These are phyloP conservation scores for Staurois parvus DNA, from an alignment of 2,797 vertebrate genomes.

Conservation along the genomic window DNA sequence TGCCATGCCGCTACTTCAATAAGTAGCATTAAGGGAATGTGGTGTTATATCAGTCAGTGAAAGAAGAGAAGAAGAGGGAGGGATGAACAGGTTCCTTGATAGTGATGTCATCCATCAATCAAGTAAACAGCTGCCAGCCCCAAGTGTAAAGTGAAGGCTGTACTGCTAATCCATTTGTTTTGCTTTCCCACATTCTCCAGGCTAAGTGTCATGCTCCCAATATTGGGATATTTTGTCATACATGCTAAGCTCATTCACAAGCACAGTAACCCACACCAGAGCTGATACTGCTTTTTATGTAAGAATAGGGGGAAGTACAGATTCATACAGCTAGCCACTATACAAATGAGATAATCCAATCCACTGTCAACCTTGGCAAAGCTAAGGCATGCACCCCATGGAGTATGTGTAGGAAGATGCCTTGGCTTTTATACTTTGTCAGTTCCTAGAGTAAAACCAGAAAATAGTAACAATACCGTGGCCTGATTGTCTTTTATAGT, in stretches of 20 bases:
- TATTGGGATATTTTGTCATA: conserved; percentile 69
- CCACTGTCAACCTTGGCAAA: conserved; percentile 53
- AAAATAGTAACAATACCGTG: conserved; percentile 4
- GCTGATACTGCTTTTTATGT: conserved; percentile 25
- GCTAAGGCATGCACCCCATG: conserved; percentile 37
- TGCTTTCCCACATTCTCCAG: conserved; percentile 72
- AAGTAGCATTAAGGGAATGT: conserved; percentile 62
- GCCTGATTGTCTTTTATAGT: neutral
- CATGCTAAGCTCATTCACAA: conserved; percentile 33
- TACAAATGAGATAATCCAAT: conserved; percentile 56
- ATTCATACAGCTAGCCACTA: conserved; percentile 23
- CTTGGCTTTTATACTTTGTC: conserved; percentile 1
- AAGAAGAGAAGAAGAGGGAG: conserved; percentile 80
- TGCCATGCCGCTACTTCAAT: conserved; percentile 56
- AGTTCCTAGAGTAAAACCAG: too few relatives aligned
- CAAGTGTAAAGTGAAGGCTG: conserved; percentile 62
- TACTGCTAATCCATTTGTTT: conserved; percentile 68
- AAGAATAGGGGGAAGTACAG: conserved; percentile 10
- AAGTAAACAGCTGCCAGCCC: conserved; percentile 71
- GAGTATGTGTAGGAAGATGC: conserved; percentile 42
- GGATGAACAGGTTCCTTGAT: conserved; percentile 75
- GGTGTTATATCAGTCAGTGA: conserved; percentile 72
- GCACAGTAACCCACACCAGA: conserved; percentile 56
- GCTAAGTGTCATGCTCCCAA: conserved; percentile 65
- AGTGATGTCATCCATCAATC: conserved; percentile 75